phyloP scores from a whole-genome alignment of 2,888 invertebrate species.

The Artemia sinica region DNA sequence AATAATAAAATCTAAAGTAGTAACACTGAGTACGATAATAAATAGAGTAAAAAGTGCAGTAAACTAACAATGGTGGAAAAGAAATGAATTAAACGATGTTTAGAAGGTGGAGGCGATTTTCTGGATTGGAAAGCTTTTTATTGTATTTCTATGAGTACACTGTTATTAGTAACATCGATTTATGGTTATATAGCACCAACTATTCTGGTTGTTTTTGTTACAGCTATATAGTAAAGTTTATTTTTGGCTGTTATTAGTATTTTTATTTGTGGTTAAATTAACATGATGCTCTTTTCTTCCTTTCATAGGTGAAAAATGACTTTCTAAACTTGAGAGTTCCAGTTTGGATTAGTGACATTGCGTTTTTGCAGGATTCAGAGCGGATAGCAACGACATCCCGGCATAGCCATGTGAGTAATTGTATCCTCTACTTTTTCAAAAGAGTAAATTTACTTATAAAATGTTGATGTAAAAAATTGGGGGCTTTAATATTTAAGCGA shows the following conservation, averaged over 20 bases:
- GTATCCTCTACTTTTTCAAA: too few species aligned
- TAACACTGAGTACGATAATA: too few species aligned
- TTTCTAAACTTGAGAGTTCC: conserved; percentile 64
- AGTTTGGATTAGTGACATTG: conserved; percentile 63
- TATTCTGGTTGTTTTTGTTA: neutral
- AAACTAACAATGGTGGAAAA: too few species aligned
- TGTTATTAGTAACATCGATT: neutral
- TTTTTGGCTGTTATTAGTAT: neutral
- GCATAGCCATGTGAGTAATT: conserved; percentile 51
- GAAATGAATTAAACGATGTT: too few species aligned
- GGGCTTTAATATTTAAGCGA: too few species aligned
- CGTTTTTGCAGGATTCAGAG: conserved; percentile 48
- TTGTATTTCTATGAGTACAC: neutral
- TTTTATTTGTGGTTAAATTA: neutral
- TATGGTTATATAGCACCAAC: neutral
- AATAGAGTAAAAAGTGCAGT: too few species aligned
- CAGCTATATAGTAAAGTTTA: neutral
- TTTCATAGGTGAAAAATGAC: conserved; percentile 52
- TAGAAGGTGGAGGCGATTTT: too few species aligned
- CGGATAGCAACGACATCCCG: conserved; percentile 54
- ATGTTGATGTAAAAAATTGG: too few species aligned
- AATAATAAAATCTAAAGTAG: too few species aligned
- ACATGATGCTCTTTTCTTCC: too few species aligned
- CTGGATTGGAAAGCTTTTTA: neutral
- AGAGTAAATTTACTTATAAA: too few species aligned